A percentile compares a stretch with the other conserved stretches of the same genome.
Conservation (phyloP, 1,140 invertebrate genomes). For the Drosophila littoralis region DNA sequence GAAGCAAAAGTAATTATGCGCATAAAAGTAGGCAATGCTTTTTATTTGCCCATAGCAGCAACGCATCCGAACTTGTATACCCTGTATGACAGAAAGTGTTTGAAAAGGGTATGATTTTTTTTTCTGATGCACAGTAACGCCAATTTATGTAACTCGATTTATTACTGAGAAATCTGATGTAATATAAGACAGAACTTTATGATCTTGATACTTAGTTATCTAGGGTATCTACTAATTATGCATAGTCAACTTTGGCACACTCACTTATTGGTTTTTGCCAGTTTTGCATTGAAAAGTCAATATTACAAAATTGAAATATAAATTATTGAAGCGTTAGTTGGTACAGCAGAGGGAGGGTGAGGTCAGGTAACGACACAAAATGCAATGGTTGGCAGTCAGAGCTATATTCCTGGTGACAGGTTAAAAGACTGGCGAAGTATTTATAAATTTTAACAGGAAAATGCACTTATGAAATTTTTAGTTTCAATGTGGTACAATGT, state of each 20-base stretch:
- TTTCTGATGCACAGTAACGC: too few species aligned
- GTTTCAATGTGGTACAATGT: not conserved
- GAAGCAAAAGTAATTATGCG: conserved; percentile 60
- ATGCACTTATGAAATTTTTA: conserved; percentile 31
- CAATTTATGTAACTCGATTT: too few species aligned
- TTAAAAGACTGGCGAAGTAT: conserved; percentile 43
- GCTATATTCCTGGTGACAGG: conserved; percentile 34
- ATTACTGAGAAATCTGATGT: too few species aligned
- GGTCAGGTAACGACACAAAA: conserved; percentile 4
- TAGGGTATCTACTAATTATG: conserved; percentile 2
- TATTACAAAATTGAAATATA: conserved; percentile 69
- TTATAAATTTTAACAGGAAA: conserved; percentile 48
- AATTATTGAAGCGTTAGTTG: conserved; percentile 68
- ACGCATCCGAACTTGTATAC: not conserved
- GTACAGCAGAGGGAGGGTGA: conserved; percentile 8
- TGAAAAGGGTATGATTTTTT: not conserved
- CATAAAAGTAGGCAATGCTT: conserved; percentile 53
- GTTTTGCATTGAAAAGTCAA: conserved; percentile 59
- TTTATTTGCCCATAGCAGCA: conserved; percentile 19
- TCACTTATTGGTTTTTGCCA: conserved; percentile 9
- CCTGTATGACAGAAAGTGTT: not conserved
- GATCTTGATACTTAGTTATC: not conserved
- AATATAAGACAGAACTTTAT: too few species aligned
- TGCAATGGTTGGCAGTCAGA: not conserved
- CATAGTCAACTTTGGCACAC: not conserved